Base-by-base conservation (phyloP, 1,140 invertebrate genomes). In the Pogonognathellus flavescens region DNA sequence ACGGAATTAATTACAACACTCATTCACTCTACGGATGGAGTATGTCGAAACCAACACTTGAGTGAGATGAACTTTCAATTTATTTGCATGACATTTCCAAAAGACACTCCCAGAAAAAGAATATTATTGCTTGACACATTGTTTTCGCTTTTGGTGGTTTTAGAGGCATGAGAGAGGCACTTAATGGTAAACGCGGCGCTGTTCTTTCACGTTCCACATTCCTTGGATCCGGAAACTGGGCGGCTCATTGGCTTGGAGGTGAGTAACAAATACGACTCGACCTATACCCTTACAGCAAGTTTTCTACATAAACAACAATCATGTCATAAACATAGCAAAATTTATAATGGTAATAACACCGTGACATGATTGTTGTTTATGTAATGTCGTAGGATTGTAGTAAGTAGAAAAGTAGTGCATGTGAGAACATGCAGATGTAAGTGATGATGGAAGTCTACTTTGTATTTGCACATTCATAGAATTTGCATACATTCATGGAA, bases 161-260 rank as follows among this genome's bases (percentile, higher is more conserved):
- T 92, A 93, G 90, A 92, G 95, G 55, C 14, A 81, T 88, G 49
- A 25, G 82, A 16, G 84, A 59, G 55, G 84, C 80, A 18, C 18
- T 62, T 49, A 55, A 22, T 55, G 76, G 85, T n/a, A 89, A 89
- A 83, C 53, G 91, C 14, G 86, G 89, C 10, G 88, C 90, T 10
- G 88, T 93, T 0, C 89, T 93, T 14, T 91, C 92, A 31, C 89
- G 92, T 50, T 93, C 93, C 18, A 93, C 92, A 0, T 94, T 91
- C 89, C 86, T 91, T 9, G 92, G 93, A 59, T 89, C 90, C 84
- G 93, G 93, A 22, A 89, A 91, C 70, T 93, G 91, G 89, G 91
- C 90, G 81, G 91, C 91, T 25, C 93, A 94, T 87, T 94, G 93
- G 93, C 88, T 90, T 57, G 53, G 53, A 41, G 31, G 31, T 66